A percentile compares a stretch with the other conserved stretches of the same genome.
Evolutionary conservation across 1,140 invertebrate species (phyloP).

Genomic region (Alviniconcha marisindica): DNA sequence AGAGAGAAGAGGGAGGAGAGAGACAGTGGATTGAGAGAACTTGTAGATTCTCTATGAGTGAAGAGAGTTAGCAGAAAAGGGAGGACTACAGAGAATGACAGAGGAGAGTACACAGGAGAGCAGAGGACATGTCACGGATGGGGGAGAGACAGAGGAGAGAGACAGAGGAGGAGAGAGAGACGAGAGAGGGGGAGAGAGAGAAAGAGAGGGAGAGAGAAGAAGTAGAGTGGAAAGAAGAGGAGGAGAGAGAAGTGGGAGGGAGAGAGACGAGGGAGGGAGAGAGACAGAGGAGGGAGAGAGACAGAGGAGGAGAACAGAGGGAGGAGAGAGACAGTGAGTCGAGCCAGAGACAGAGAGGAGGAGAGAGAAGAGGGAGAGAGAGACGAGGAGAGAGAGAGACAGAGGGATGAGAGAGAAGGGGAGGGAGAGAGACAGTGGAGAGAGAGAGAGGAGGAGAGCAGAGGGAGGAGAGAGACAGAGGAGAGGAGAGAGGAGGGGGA

Average conservation of each 20-base stretch:
- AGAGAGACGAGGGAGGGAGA: neutral
- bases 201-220: slow-evolving; percentile 9
- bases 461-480: slow-evolving; percentile 18
- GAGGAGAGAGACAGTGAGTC: slow-evolving; percentile 22
- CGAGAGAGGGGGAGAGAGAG: slow-evolving; percentile 16
- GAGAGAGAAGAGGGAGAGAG: slow-evolving; percentile 1
- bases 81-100: neutral
- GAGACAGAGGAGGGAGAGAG: neutral
- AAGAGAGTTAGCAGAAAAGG: slow-evolving; percentile 10
- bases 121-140: neutral
- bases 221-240: neutral
- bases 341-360: neutral
- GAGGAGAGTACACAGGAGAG: neutral
- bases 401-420: slow-evolving; percentile 14
- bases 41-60: too few species aligned
- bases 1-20: neutral
- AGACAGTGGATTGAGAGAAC: too few species aligned
- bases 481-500: neutral
- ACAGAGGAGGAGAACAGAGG: slow-evolving; percentile 5
- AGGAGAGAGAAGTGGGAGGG: neutral
- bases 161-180: neutral
- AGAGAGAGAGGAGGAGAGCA: slow-evolving; percentile 20
- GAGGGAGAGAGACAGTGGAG: neutral
- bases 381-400: neutral
- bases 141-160: slow-evolving; percentile 28